A percentile compares a stretch with the other conserved stretches of the same genome.
These are phyloP conservation scores for Drosophila ficusphila DNA, from an alignment of 1,140 invertebrate genomes.

Conservation along the genomic window DNA sequence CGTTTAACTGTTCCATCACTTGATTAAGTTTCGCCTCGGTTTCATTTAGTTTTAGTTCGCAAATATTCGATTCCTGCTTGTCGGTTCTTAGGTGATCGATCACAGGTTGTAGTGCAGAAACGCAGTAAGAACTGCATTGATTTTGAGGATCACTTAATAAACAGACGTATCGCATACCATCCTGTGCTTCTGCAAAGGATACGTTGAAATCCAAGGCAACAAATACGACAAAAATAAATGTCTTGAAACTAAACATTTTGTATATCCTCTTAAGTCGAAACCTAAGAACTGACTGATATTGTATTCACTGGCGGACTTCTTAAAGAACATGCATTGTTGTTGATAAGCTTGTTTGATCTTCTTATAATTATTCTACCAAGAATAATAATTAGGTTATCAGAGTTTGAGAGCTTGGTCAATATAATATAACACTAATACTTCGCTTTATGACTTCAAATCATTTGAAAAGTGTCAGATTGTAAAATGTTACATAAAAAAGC, in stretches of 20 bases:
- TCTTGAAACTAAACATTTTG: neutral
- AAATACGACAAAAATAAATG: neutral
- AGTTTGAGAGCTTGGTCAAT: neutral
- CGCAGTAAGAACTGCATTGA: neutral
- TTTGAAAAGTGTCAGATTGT: too few species aligned
- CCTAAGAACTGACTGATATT: neutral
- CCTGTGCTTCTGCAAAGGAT: neutral
- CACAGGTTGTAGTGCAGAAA: neutral
- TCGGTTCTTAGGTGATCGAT: neutral
- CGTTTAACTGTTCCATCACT: neutral
- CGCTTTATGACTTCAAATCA: too few species aligned
- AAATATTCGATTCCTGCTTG: neutral
- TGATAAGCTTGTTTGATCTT: slow-evolving; percentile 5
- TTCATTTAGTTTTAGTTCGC: neutral
- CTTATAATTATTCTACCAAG: neutral
- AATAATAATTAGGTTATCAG: neutral
- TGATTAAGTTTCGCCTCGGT: neutral
- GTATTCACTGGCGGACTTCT: neutral
- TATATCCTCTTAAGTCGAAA: neutral
- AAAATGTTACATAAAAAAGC: too few species aligned
- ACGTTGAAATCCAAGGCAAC: neutral
- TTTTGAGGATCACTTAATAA: neutral
- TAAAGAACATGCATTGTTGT: neutral
- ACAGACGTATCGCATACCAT: slow-evolving; percentile 1
- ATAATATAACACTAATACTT: neutral